Base-by-base conservation (phyloP, 2,797 vertebrate genomes). In the Sternarchorhynchus goeldii region DNA sequence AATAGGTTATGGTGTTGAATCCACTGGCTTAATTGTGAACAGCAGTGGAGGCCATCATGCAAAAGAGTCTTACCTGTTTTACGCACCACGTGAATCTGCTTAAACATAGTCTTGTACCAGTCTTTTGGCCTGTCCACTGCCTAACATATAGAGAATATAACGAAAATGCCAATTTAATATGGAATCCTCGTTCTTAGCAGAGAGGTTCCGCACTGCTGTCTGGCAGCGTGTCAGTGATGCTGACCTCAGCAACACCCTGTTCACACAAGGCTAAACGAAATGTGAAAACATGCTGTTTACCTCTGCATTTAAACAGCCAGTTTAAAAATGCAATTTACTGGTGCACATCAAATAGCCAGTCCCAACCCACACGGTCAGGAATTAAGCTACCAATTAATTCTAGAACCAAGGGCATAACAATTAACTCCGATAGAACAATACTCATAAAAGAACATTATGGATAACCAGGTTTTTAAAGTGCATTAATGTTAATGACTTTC, bases 91-190 rank as follows among this genome's bases (percentile, higher is more conserved):
- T 96, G 95, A 74, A 95, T 96, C 84, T 96, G 94, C 89, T 95
- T 95, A 83, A 96, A 96, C 95, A 96, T 96, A 14, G 92, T 95
- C 90, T 95, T 95, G 90, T 95, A 96, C 95, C 95, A 96, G 85
- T 95, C 94, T 86, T 95, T 96, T 0, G 95, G 95, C 82, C 94
- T 90, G 89, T 95, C 95, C 71, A 95, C 94, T 16, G 93, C 94
- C 95, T 96, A 83, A 36, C 12, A 10, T 12, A 14, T 14, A 50
- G 16, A 34, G 57, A 58, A 17, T 55, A 32, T 57, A 60, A 60
- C 64, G 57, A 71, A 65, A 80, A 67, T 31, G 64, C 73, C 66
- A 45, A 79, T 76, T 57, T 65, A 63, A 56, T 62, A 32, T 39
- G 56, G 32, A 34, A 60, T 50, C 55, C 55, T 36, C 62, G 10